Evolutionary conservation across 2,888 invertebrate species (phyloP).

Genomic region (Caenorhabditis imperialis): DNA sequence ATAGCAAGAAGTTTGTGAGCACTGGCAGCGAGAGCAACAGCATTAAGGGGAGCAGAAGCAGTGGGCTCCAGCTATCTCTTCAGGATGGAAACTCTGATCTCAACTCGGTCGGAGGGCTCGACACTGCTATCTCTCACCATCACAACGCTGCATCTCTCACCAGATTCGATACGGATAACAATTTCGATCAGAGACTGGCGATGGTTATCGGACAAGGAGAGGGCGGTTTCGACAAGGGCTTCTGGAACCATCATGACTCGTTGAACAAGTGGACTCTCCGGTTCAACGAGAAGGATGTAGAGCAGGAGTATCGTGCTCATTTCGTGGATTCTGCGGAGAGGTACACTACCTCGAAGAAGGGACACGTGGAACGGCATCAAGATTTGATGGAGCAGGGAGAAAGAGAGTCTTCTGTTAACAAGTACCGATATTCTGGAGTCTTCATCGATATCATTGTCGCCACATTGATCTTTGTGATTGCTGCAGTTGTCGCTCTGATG

Average conservation of each 20-base stretch:
- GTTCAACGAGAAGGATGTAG: slow-evolving; percentile 83
- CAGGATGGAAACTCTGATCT: slow-evolving; percentile 75
- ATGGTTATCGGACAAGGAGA: slow-evolving; percentile 71
- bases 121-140: slow-evolving; percentile 78
- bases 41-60: slow-evolving; percentile 75
- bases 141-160: slow-evolving; percentile 77
- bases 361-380: slow-evolving; percentile 64
- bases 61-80: slow-evolving; percentile 67
- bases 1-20: slow-evolving; percentile 56
- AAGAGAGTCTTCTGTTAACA: slow-evolving; percentile 22
- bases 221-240: slow-evolving; percentile 65
- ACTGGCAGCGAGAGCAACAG: slow-evolving; percentile 74
- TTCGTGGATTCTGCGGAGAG: slow-evolving; percentile 75
- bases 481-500: slow-evolving; percentile 69
- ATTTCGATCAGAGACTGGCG: slow-evolving; percentile 77
- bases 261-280: slow-evolving; percentile 87
- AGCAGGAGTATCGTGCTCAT: slow-evolving; percentile 76
- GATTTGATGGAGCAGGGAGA: slow-evolving; percentile 52
- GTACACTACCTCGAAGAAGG: slow-evolving; percentile 49
- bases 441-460: slow-evolving; percentile 86
- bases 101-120: slow-evolving; percentile 75
- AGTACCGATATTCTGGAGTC: slow-evolving; percentile 70
- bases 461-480: slow-evolving; percentile 82
- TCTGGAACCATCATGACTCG: slow-evolving; percentile 71
- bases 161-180: slow-evolving; percentile 77